Base-by-base conservation (phyloP, 2,888 invertebrate genomes). In the Elmis aenea region DNA sequence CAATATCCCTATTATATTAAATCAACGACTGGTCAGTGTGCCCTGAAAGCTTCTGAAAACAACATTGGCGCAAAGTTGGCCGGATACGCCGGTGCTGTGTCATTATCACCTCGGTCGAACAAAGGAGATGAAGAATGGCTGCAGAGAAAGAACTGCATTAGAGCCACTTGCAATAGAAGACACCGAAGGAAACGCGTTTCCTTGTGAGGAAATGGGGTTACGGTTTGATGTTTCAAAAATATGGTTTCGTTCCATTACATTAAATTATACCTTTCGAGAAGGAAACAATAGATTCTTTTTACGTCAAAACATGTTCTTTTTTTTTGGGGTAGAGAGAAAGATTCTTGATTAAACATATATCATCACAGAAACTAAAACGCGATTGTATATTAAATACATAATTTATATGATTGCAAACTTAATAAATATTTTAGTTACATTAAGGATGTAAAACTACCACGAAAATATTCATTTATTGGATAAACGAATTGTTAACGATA, bases 21-120 rank as follows among this genome's bases (percentile, higher is more conserved):
- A 62, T 62, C 48, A 49, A 49, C 46, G 48, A 46, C 45, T 49
- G 46, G 48, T 43, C 46, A 42, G 45, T 46, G 44, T 30, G 25
- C 39, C 42, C 51, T 52, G 48, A 54, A 48, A 58, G 54, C 57
- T 54, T 52, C 58, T 58, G 52, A 54, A 57, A 61, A 62, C 58
- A 62, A 59, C 55, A 56, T 57, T 55, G 60, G 55, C 57, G 57
- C 57, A 57, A 59, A 60, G 60, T 62, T 62, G 62, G 60, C 63
- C 65, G 64, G 64, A 64, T 60, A 57, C 51, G 52, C 55, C 57
- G 63, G 60, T 61, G 59, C 64, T 60, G 55, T 59, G 57, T 64
- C 66, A 66, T 66, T 66, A 66, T 64, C 66, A 66, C 66, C 66
- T 64, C 62, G 54, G 51, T 48, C 52, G 62, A 62, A 64, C 64